A percentile compares a stretch with the other conserved stretches of the same genome.
These are phyloP conservation scores for Doryteuthis pealeii DNA, from an alignment of 1,140 invertebrate species.

Conservation along the genomic window DNA sequence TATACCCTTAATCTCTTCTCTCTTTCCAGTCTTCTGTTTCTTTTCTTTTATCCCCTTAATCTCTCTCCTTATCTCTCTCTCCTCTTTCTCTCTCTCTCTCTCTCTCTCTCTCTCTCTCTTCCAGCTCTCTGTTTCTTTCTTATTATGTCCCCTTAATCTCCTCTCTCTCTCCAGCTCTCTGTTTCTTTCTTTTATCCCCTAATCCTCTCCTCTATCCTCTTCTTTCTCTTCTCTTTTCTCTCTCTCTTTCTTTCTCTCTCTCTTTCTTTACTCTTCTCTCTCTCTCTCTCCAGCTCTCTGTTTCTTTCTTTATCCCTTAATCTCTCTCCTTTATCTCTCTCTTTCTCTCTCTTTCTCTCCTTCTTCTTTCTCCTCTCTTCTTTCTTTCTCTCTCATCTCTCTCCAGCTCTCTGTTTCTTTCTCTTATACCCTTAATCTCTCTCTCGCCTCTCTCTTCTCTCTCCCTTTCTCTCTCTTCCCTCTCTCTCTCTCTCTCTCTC, in stretches of 20 bases:
- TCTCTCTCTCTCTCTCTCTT: not conserved
- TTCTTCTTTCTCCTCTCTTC: too few relatives aligned
- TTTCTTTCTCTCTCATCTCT: too few relatives aligned
- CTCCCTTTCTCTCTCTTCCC: too few relatives aligned
- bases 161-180: not conserved
- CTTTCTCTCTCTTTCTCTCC: constrained; percentile 8
- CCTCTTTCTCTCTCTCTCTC: not conserved
- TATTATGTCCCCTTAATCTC: not conserved
- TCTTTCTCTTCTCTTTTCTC: constrained; percentile 11
- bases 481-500: too few relatives aligned
- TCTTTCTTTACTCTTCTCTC: constrained; percentile 21
- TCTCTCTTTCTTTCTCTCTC: constrained; percentile 2
- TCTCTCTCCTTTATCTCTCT: not conserved
- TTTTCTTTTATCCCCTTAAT: constrained; percentile 15
- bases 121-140: not conserved
- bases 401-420: too few relatives aligned
- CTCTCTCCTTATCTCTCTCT: constrained; percentile 19
- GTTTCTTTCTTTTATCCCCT: constrained; percentile 14
- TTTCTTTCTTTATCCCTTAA: constrained; percentile 3
- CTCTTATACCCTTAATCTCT: too few relatives aligned
- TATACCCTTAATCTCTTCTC: too few relatives aligned
- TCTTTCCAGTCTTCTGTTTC: not conserved
- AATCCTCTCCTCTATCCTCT: constrained; percentile 19
- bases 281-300: constrained; percentile 14
- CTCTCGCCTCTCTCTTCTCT: too few relatives aligned